A percentile compares a stretch with the other conserved stretches of the same genome.
Conservation (phyloP, 2,797 vertebrate species). For the Myotis daubentonii region DNA sequence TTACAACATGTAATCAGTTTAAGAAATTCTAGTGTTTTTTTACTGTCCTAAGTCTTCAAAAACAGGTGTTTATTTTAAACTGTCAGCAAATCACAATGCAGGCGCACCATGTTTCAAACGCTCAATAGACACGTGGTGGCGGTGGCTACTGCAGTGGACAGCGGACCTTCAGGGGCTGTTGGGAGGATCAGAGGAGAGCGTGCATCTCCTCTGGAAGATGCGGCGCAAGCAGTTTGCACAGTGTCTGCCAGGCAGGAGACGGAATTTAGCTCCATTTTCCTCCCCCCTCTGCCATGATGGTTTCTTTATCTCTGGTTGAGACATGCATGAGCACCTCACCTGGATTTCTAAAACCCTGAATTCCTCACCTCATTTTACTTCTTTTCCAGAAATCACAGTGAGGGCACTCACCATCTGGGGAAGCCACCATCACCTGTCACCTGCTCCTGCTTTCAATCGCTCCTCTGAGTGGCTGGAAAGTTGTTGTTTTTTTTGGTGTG, state of each 20-base stretch:
- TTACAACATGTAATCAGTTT: not conserved
- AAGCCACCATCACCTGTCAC: not conserved
- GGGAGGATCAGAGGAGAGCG: not conserved
- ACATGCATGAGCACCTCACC: not conserved
- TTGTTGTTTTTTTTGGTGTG: not conserved
- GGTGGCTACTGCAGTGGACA: not conserved
- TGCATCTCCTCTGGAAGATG: not conserved
- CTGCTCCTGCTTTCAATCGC: not conserved
- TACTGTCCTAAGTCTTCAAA: not conserved
- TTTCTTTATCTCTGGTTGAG: slow-evolving; percentile 4
- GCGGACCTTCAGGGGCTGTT: not conserved
- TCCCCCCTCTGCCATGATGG: not conserved
- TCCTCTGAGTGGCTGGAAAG: not conserved
- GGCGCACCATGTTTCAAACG: not conserved
- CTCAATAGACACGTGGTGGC: not conserved
- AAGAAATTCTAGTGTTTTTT: not conserved
- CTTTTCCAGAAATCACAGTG: slow-evolving; percentile 76
- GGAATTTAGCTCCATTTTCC: not conserved
- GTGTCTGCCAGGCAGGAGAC: not conserved
- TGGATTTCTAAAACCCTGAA: not conserved
- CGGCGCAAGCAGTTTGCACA: not conserved
- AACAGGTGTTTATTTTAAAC: not conserved
- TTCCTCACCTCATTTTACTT: slow-evolving; percentile 34
- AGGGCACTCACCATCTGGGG: not conserved
- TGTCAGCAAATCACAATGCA: not conserved